Evolutionary conservation across 2,797 vertebrate species (phyloP), one percentile per base, ranked within the genome.

Genomic region (Platalea minor): DNA sequence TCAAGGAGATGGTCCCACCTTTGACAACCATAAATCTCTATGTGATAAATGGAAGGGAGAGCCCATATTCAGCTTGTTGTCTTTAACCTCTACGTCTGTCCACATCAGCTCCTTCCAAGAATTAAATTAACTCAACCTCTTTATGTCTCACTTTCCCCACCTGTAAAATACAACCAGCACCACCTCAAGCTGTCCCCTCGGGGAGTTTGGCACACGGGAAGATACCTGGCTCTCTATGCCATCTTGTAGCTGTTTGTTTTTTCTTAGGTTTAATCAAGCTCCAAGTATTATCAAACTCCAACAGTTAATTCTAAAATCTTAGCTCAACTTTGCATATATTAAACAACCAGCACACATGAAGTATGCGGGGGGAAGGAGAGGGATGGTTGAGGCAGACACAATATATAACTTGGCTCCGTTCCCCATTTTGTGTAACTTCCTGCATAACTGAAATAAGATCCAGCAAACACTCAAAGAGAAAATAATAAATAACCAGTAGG

Each of bases 41-140:
- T 0, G 0, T 3, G 46, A 61, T 21, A 64, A 80, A 91, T 0
- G 13, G 57, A 50, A 68, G 41, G 0, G 1, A 69, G 15, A 79
- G 24, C 12, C 63, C 33, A 6, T 1, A 29, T 23, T 51, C 73
- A 28, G 41, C 50, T 89, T 2, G 0, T 7, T 8, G 24, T 11
- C 41, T 65, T 25, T 15, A 69, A 59, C 21, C 41, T 10, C 41
- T 5, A 50, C 4, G 23, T 59, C 48, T 57, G 50, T 8, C 39
- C 61, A 63, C 33, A 65, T 12, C 48, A 61, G 23, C 23, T 74
- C 48, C 50, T 83, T 70, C 43, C 56, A 77, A 43, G 45, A 74
- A 60, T 26, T 57, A n/a, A 60, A 67, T 29, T 45, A 65, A 39
- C 13, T 59, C 51, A 17, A 41, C 4, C 33, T 57, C 37, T 18